These are phyloP conservation scores for Euura saliciscinereae DNA, from an alignment of 1,140 invertebrate genomes.

Conservation along the genomic window DNA sequence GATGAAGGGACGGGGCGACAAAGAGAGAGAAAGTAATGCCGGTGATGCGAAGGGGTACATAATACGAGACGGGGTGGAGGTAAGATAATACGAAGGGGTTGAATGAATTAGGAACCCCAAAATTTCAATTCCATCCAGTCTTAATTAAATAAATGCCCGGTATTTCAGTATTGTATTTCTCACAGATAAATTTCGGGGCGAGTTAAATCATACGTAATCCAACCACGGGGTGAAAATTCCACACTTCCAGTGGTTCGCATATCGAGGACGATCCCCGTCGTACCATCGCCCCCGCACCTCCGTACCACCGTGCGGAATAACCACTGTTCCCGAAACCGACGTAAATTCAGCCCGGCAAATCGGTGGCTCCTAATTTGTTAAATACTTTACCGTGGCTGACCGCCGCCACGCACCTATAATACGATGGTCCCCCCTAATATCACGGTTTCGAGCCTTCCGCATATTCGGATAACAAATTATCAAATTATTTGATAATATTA, in stretches of 20 bases:
- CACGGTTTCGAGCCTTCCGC: neutral
- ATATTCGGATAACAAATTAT: neutral
- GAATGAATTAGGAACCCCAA: neutral
- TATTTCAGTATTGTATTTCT: constrained; percentile 30
- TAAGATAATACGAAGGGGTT: constrained; percentile 2
- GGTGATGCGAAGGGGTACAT: neutral
- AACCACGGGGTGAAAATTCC: constrained; percentile 42
- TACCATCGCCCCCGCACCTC: constrained; percentile 32
- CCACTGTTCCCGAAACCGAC: neutral
- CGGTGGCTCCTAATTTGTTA: constrained; percentile 3
- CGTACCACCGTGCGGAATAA: constrained; percentile 32
- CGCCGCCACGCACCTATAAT: neutral
- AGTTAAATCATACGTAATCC: constrained; percentile 40
- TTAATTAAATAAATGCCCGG: neutral
- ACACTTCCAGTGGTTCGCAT: constrained; percentile 3
- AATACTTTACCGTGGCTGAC: constrained; percentile 1
- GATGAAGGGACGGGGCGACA: neutral
- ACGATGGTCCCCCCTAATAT: neutral
- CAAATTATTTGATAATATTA: neutral
- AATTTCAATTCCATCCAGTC: constrained; percentile 1
- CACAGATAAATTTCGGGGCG: constrained; percentile 33
- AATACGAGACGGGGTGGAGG: neutral
- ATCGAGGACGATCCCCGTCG: constrained; percentile 31
- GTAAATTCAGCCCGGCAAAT: neutral
- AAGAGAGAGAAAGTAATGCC: neutral